Evolutionary conservation across 2,888 invertebrate species (phyloP).

Genomic region (Isotomurus palustris): DNA sequence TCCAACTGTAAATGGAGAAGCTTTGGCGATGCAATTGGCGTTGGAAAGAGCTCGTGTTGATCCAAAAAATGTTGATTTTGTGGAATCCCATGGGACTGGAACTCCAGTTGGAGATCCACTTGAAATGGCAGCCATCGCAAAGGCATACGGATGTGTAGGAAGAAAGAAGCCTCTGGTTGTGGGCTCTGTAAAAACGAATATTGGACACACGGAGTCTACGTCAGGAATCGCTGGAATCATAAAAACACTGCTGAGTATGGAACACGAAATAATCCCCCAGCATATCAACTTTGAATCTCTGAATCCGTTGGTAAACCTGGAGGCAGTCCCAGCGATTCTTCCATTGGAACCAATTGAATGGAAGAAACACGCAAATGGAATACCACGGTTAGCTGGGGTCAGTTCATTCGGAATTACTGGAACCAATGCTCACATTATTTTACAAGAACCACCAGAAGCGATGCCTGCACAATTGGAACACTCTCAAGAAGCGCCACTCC

Average conservation of each 20-base stretch:
- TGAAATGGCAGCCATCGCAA: slow-evolving; percentile 1
- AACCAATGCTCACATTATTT: slow-evolving; percentile 18
- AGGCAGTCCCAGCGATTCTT: slow-evolving; percentile 1
- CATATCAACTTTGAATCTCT: neutral
- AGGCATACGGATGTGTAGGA: neutral
- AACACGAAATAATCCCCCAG: slow-evolving; percentile 3
- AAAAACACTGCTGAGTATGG: slow-evolving; percentile 1
- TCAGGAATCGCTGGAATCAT: slow-evolving; percentile 11
- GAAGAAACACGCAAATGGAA: too few species aligned
- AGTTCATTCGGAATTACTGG: slow-evolving; percentile 26
- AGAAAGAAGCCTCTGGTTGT: neutral
- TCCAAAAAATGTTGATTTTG: slow-evolving; percentile 4
- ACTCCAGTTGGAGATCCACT: slow-evolving; percentile 8
- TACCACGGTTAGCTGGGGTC: too few species aligned
- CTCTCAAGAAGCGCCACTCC: too few species aligned
- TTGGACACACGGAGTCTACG: slow-evolving; percentile 11
- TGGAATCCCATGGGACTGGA: slow-evolving; percentile 7
- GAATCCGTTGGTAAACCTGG: slow-evolving; percentile 2
- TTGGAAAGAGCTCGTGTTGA: neutral
- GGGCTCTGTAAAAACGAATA: slow-evolving; percentile 11
- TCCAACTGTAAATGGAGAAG: slow-evolving; percentile 8
- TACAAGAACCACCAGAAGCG: slow-evolving; percentile 12
- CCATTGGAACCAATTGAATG: neutral
- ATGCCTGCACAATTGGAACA: neutral
- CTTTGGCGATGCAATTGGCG: slow-evolving; percentile 3